These are phyloP conservation scores for Beroe forskalii DNA, from an alignment of 37 sponge, comb jelly and placozoan genomes.

Conservation along the genomic window DNA sequence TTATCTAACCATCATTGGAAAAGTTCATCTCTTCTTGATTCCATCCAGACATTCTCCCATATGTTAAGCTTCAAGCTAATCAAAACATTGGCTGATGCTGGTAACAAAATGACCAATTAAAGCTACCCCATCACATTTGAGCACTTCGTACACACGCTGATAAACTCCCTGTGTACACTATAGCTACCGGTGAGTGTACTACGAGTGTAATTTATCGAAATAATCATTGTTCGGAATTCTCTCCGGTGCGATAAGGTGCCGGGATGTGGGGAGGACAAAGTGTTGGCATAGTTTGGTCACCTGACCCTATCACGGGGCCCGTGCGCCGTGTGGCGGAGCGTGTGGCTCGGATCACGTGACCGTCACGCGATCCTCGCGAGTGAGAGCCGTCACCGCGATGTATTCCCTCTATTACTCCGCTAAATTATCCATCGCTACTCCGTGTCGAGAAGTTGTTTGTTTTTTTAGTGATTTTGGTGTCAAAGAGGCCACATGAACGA, in stretches of 20 bases:
- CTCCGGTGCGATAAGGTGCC: constrained; percentile 44
- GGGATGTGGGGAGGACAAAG: constrained; percentile 65
- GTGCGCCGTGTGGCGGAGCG: neutral
- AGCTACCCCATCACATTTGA: too few relatives aligned
- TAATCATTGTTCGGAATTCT: constrained; percentile 59
- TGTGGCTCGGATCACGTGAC: neutral
- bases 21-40: too few relatives aligned
- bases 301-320: constrained; percentile 4
- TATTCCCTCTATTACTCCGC: constrained; percentile 14
- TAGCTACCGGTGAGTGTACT: too few relatives aligned
- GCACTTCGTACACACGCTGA: too few relatives aligned
- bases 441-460: neutral
- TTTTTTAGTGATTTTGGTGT: constrained; percentile 41
- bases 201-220: constrained; percentile 52
- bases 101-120: too few relatives aligned
- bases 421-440: neutral
- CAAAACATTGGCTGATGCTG: too few relatives aligned
- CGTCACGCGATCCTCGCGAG: neutral
- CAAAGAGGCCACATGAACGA: constrained; percentile 28
- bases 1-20: too few relatives aligned
- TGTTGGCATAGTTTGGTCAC: neutral
- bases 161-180: too few relatives aligned
- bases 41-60: too few relatives aligned
- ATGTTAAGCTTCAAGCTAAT: too few relatives aligned
- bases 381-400: constrained; percentile 53